Conservation (phyloP, 2,888 invertebrate genomes). For the Philhelius pedissequus region DNA sequence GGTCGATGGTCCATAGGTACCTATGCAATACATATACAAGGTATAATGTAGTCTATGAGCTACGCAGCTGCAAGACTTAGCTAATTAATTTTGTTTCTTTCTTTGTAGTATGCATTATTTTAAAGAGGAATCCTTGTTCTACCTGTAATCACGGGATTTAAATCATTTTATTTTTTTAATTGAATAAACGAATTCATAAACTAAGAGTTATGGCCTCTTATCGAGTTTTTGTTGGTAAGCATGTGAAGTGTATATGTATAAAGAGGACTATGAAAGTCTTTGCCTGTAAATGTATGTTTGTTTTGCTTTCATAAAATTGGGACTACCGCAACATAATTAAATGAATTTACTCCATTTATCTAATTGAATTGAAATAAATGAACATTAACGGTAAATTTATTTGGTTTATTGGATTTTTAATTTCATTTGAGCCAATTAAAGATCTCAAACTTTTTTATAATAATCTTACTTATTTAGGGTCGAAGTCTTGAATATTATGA, state of each 20-base stretch:
- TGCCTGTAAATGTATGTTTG: too few relatives aligned
- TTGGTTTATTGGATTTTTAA: neutral
- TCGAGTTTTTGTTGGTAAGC: neutral
- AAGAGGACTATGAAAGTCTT: neutral
- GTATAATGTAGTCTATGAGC: neutral
- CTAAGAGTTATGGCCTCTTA: neutral
- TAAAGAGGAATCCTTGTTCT: neutral
- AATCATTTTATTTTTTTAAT: slow-evolving; percentile 30
- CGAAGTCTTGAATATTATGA: neutral
- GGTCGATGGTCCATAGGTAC: neutral
- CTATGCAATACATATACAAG: neutral
- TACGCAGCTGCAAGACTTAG: slow-evolving; percentile 21
- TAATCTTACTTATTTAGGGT: neutral
- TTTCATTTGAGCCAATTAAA: neutral
- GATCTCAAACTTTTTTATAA: neutral
- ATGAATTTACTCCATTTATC: neutral
- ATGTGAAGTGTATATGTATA: neutral
- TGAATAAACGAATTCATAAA: slow-evolving; percentile 38
- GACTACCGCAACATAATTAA: neutral
- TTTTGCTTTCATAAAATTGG: too few relatives aligned
- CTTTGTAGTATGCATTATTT: neutral
- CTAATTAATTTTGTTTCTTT: slow-evolving; percentile 45
- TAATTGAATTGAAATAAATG: neutral
- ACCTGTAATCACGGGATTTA: slow-evolving; percentile 32
- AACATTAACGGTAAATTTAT: neutral